These are phyloP conservation scores for Psephotus haematonotus DNA, from an alignment of 2,113 vertebrate genomes.

Conservation along the genomic window DNA sequence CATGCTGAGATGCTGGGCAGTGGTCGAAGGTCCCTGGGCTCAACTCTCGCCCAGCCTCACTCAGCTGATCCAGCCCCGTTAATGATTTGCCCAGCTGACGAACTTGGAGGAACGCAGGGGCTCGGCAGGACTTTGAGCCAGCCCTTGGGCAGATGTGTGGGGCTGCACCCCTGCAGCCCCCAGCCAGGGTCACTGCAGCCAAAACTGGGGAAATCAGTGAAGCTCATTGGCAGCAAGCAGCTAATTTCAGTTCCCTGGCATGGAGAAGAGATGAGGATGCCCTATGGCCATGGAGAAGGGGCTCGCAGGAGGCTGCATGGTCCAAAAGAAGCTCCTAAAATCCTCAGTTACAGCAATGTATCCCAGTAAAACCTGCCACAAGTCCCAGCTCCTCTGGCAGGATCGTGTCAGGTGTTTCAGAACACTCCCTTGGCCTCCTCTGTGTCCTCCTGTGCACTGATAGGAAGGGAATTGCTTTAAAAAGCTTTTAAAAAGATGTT, in stretches of 20 bases:
- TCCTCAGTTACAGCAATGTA: neutral
- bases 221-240: neutral
- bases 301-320: fast-evolving
- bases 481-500: neutral
- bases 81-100: neutral
- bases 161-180: neutral
- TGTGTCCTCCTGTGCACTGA: fast-evolving
- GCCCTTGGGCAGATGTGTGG: neutral
- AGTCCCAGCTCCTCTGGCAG: neutral
- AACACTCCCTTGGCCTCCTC: neutral
- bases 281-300: neutral
- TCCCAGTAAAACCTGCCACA: neutral
- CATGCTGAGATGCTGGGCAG: neutral
- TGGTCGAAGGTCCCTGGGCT: neutral
- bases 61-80: neutral
- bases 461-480: neutral
- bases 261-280: neutral
- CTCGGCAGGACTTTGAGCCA: neutral
- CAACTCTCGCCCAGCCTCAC: neutral
- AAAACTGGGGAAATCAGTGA: neutral
- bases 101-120: neutral
- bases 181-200: fast-evolving
- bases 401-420: fast-evolving
- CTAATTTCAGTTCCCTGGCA: neutral
- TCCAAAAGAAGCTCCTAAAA: neutral